phyloP scores from a whole-genome alignment of 2,888 invertebrate genomes.

The Aelia acuminata region DNA sequence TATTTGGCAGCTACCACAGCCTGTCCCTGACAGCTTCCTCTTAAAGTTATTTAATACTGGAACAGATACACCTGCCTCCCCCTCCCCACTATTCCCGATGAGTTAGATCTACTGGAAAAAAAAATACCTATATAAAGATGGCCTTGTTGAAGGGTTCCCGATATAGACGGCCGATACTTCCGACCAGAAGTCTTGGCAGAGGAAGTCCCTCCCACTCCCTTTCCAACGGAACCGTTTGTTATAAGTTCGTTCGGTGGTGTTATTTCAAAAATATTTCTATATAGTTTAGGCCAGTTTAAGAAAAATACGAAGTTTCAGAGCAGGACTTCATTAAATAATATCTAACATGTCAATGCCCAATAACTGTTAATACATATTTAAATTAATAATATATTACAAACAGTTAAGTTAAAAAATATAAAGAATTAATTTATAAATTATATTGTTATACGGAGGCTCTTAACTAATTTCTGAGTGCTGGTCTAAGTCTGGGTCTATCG shows the following conservation, averaged over 20 bases:
- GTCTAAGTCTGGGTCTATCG: no score
- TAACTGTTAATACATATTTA: no score
- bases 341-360: no score
- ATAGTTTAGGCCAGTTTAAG: neutral
- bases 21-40: constrained; percentile 44
- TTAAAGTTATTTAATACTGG: constrained; percentile 50
- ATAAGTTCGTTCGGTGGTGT: neutral
- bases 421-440: no score
- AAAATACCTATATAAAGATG: constrained; percentile 37
- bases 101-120: constrained; percentile 50
- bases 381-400: no score
- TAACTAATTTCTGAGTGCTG: no score
- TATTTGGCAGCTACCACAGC: constrained; percentile 31
- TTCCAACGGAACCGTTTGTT: neutral
- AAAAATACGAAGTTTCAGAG: no score
- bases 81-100: constrained; percentile 26
- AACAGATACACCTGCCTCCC: constrained; percentile 47
- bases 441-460: no score
- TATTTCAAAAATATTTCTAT: neutral
- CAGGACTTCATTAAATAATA: no score
- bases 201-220: neutral
- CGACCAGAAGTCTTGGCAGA: constrained; percentile 20
- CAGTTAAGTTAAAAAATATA: no score
- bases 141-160: neutral
- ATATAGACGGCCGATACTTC: constrained; percentile 41